phyloP scores from a whole-genome alignment of 2,797 vertebrate species.

The Salarias fasciatus region DNA sequence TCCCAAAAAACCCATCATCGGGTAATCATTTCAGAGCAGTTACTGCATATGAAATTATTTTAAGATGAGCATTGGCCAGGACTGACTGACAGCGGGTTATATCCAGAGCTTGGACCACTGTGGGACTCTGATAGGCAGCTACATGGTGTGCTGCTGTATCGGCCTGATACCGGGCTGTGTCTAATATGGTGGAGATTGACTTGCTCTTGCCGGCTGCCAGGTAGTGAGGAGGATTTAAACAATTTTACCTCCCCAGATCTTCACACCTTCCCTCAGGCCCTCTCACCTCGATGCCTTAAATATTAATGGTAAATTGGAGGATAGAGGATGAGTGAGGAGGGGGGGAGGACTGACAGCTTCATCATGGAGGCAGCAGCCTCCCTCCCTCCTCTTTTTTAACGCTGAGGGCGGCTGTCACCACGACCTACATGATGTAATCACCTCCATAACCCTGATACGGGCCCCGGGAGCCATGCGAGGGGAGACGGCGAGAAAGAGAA shows the following conservation, averaged over 20 bases:
- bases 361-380: slow-evolving; percentile 76
- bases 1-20: slow-evolving; percentile 42
- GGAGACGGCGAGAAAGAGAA: slow-evolving; percentile 45
- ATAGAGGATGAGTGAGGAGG: slow-evolving; percentile 68
- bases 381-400: slow-evolving; percentile 55
- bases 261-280: slow-evolving; percentile 76
- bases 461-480: slow-evolving; percentile 55
- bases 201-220: slow-evolving; percentile 65
- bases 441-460: slow-evolving; percentile 76
- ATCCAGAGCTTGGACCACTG: slow-evolving; percentile 47
- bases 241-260: slow-evolving; percentile 78
- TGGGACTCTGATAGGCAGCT: slow-evolving; percentile 56
- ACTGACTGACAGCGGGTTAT: slow-evolving; percentile 49
- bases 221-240: slow-evolving; percentile 76
- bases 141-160: slow-evolving; percentile 62
- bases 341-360: slow-evolving; percentile 80
- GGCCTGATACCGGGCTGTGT: slow-evolving; percentile 76
- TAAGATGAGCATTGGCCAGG: slow-evolving; percentile 30
- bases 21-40: slow-evolving; percentile 48
- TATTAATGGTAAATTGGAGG: slow-evolving; percentile 79
- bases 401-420: slow-evolving; percentile 79
- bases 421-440: slow-evolving; percentile 84
- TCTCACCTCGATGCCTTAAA: slow-evolving; percentile 78
- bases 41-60: slow-evolving; percentile 54
- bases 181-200: slow-evolving; percentile 76